Conservation (phyloP, 1,140 invertebrate species). For the Bombus sylvicola region DNA sequence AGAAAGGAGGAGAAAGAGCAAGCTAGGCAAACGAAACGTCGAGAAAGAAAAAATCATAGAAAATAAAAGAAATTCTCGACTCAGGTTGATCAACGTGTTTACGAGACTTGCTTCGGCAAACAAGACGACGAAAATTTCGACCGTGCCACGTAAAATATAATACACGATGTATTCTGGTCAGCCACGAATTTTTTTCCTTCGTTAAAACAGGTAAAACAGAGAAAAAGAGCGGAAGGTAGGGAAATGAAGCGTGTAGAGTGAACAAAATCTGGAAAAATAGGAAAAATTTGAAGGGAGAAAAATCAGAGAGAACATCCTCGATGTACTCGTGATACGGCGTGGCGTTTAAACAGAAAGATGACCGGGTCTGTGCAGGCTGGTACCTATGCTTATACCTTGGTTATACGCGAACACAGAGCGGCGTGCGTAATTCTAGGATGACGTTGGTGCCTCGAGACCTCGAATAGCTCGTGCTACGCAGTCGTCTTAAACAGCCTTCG, state of each 20-base stretch:
- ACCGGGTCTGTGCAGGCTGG: background rate
- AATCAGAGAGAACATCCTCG: background rate
- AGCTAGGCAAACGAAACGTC: no score
- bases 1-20: no score
- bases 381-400: background rate
- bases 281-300: conserved; percentile 6
- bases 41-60: background rate
- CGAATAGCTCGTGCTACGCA: conserved; percentile 23
- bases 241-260: background rate
- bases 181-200: background rate
- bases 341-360: conserved; percentile 36
- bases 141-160: background rate
- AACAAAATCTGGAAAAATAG: background rate
- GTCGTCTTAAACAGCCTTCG: conserved; percentile 58
- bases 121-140: background rate
- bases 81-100: background rate
- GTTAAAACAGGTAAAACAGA: no score
- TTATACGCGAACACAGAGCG: background rate
- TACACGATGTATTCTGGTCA: no score
- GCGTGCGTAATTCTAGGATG: conserved; percentile 24
- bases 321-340: background rate
- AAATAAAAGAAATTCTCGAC: background rate
- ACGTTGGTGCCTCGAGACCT: conserved; percentile 4
- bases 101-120: background rate
- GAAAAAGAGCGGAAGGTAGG: no score